Percentiles rank a stretch among this genome's conserved stretches.
Conservation (phyloP, 2,113 vertebrate genomes). For the Ellobius talpinus region DNA sequence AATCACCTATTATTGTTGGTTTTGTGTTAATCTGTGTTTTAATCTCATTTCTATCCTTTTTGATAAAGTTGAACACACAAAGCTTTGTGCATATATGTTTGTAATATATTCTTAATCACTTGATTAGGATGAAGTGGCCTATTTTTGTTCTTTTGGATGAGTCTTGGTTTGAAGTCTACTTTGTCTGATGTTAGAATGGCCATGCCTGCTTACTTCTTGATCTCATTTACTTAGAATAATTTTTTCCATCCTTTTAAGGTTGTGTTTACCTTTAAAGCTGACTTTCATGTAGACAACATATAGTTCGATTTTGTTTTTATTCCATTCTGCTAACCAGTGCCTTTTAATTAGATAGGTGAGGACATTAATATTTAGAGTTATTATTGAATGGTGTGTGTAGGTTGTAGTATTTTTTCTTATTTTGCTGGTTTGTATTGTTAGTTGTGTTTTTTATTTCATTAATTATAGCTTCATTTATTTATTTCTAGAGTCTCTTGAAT, state of each 20-base stretch:
- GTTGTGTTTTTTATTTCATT: background rate
- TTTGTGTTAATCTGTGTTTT: background rate
- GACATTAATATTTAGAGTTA: background rate
- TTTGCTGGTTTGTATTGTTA: background rate
- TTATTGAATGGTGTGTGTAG: background rate
- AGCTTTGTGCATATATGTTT: background rate
- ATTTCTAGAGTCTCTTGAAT: background rate
- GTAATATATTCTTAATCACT: background rate
- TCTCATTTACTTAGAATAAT: background rate
- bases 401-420: background rate
- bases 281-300: background rate
- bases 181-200: background rate
- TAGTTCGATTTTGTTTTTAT: background rate
- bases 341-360: background rate
- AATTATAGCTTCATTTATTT: background rate
- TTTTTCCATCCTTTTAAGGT: background rate
- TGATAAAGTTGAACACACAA: background rate
- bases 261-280: background rate
- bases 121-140: background rate
- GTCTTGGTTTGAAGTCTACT: background rate
- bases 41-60: background rate
- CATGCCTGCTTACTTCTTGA: background rate
- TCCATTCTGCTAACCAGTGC: background rate
- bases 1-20: background rate
- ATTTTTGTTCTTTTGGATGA: background rate